These are phyloP conservation scores for Pseudochirops cupreus DNA, from an alignment of 2,797 vertebrate species.

Conservation along the genomic window DNA sequence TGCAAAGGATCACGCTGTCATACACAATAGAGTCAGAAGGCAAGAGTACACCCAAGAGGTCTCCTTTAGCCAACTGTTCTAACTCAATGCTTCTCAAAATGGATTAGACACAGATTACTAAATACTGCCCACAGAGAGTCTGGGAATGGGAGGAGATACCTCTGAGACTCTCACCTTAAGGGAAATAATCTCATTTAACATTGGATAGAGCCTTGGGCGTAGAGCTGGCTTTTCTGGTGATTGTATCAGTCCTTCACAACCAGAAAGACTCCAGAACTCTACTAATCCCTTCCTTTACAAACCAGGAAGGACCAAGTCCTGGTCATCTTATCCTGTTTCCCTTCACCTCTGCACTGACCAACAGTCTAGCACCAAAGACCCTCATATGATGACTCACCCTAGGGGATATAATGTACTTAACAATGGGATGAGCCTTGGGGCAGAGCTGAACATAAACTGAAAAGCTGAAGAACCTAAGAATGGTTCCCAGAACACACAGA, in stretches of 20 bases:
- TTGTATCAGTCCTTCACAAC: background rate
- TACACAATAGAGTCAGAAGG: slow-evolving; percentile 44
- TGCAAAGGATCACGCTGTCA: slow-evolving; percentile 33
- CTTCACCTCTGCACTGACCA: background rate
- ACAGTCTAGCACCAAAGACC: background rate
- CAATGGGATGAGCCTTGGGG: background rate
- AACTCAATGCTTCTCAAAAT: background rate
- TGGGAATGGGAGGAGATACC: background rate
- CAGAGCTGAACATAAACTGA: background rate
- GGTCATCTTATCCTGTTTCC: background rate
- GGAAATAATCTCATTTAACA: background rate
- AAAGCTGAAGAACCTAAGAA: background rate
- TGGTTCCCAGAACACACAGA: background rate
- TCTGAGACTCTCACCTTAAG: background rate
- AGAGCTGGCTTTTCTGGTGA: background rate
- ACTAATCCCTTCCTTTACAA: background rate
- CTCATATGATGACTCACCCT: background rate
- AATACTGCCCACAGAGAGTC: background rate
- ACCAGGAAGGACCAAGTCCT: background rate
- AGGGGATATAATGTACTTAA: background rate
- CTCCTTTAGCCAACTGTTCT: background rate
- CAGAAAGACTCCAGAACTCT: background rate
- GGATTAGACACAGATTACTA: background rate
- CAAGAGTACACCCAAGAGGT: slow-evolving; percentile 3
- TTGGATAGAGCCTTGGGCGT: background rate